phyloP scores from a whole-genome alignment of 2,797 vertebrate genomes.

The Micrastur ruficollis region DNA sequence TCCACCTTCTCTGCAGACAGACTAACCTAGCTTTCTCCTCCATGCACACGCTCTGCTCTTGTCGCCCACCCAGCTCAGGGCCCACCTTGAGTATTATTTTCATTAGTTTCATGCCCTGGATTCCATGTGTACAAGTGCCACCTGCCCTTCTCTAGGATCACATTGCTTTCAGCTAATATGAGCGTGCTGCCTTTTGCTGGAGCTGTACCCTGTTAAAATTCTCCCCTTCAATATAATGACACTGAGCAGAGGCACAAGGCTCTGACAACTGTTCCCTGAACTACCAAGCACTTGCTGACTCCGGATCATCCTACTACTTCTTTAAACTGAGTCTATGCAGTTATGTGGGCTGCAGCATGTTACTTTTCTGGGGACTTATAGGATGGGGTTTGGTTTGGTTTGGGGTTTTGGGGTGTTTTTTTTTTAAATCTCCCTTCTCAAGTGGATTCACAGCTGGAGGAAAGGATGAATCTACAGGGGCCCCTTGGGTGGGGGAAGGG shows the following conservation, averaged over 20 bases:
- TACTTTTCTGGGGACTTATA: not conserved
- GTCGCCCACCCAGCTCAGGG: not conserved
- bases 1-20: not conserved
- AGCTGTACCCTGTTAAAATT: not conserved
- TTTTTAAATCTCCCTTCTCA: not conserved
- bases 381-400: not conserved
- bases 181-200: not conserved
- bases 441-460: not conserved
- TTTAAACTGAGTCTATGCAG: not conserved
- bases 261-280: not conserved
- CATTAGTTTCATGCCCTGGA: not conserved
- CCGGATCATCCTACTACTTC: not conserved
- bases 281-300: not conserved
- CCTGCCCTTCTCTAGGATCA: not conserved
- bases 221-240: not conserved
- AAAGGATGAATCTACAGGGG: not conserved
- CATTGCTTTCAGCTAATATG: not conserved
- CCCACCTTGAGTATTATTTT: not conserved
- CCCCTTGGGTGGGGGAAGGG: not conserved
- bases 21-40: not conserved
- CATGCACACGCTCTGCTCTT: not conserved
- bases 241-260: not conserved
- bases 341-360: not conserved
- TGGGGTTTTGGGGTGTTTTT: not conserved
- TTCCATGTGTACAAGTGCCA: not conserved